Evolutionary conservation across 2,113 vertebrate genomes (phyloP).

Genomic region (Phrynosoma blainvillii): DNA sequence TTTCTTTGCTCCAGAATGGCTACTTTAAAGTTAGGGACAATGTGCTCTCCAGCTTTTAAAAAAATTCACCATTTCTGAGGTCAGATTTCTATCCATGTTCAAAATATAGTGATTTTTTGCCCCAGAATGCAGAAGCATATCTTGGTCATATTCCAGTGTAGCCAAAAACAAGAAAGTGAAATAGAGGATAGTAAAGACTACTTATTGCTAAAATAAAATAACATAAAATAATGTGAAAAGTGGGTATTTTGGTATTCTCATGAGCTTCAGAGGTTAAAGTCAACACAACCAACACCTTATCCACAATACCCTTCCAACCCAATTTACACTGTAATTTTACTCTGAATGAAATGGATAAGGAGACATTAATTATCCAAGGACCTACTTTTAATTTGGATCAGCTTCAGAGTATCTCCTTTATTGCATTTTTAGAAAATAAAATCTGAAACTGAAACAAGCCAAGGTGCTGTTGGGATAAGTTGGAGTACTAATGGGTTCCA

Average conservation of each 20-base stretch:
- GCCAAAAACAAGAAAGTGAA: background rate
- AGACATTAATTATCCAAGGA: background rate
- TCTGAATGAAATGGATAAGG: too few species aligned
- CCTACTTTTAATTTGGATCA: background rate
- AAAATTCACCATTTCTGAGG: background rate
- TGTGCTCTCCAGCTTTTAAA: background rate
- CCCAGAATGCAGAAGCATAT: background rate
- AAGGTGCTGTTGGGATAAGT: background rate
- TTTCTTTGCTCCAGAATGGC: background rate
- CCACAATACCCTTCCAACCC: background rate
- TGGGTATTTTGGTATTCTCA: background rate
- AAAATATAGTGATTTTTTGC: background rate
- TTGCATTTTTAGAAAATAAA: background rate
- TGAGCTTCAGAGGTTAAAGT: background rate
- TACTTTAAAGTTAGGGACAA: background rate
- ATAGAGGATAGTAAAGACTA: background rate
- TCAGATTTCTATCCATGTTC: background rate
- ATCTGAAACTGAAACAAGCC: background rate
- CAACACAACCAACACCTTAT: background rate
- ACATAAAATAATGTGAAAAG: background rate
- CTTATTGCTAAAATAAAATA: background rate
- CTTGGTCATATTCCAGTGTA: background rate
- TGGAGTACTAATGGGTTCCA: too few species aligned
- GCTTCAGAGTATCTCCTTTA: background rate
- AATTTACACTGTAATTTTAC: background rate